Evolutionary conservation across 2,113 vertebrate species (phyloP), one percentile per base, ranked within the genome.

Genomic region (Caranx ignobilis): DNA sequence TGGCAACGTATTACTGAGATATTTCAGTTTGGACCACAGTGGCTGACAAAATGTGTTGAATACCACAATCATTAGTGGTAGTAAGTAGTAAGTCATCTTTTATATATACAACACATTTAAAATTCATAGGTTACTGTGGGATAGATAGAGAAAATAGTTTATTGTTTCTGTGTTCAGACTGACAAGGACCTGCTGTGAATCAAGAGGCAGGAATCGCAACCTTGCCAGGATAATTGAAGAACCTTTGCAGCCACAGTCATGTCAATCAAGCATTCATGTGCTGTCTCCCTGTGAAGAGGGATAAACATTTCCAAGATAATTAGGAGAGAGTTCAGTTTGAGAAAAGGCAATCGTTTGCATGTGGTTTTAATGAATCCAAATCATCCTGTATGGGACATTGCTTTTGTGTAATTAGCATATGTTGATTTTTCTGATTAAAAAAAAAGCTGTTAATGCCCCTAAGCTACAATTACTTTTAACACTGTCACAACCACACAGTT

Each of bases 161-260:
- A 61, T 56, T 50, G 54, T 68, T 66, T 60, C 81, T 77, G 68
- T 74, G 63, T 62, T 72, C 60, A 70, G 64, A 84, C 84, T 77
- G 79, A 81, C 86, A 85, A 79, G 56, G 68, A 76, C 74, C 78
- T 84, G 84, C 87, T 86, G 80, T 31, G 82, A 79, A 76, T 78
- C 62, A 64, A 71, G 77, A 84, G 67, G 74, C 81, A 84, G 91
- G 77, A 77, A 78, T 83, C 73, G 85, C 88, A 91, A 89, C 87
- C 85, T 89, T 75, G 90, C 88, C 88, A 86, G 78, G 87, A 90
- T 93, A 93, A 93, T 91, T 91, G 90, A 85, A 79, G 78, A 91
- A 87, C 92, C 89, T 89, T 90, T 82, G 84, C 85, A 83, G 81
- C 79, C 87, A 86, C 86, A 81, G 85, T 78, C 76, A 66, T 71